phyloP scores from a whole-genome alignment of 2,113 vertebrate species.

The Tetrao urogallus region DNA sequence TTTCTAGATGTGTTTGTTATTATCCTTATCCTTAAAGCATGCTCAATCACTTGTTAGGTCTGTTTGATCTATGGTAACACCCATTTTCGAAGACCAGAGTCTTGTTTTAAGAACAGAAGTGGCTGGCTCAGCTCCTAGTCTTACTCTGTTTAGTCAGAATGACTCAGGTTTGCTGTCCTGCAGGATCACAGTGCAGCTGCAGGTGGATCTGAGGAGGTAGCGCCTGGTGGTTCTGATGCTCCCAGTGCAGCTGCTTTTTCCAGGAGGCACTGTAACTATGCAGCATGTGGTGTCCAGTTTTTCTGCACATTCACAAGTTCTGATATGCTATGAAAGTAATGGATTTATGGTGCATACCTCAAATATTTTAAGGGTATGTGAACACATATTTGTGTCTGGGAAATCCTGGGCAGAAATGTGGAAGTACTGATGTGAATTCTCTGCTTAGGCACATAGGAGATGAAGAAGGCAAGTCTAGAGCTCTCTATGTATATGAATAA shows the following conservation, averaged over 20 bases:
- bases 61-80: background rate
- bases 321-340: conserved; percentile 30
- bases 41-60: background rate
- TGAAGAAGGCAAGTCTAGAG: background rate
- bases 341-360: conserved; percentile 52
- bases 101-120: background rate
- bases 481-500: background rate
- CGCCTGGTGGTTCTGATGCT: background rate
- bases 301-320: conserved; percentile 5
- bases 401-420: conserved; percentile 21
- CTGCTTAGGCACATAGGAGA: background rate
- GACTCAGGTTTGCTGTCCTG: background rate
- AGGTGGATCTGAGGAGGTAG: background rate
- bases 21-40: fast-evolving
- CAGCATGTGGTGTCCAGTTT: conserved; percentile 36
- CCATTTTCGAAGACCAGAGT: background rate
- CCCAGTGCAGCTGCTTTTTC: background rate
- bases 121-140: background rate
- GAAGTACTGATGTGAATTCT: background rate
- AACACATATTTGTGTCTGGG: conserved; percentile 26
- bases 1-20: background rate
- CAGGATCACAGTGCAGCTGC: background rate
- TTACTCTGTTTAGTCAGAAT: background rate
- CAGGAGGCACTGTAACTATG: background rate
- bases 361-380: conserved; percentile 40